Percentiles rank a stretch among this genome's conserved stretches.
Evolutionary conservation across 2,888 invertebrate genomes (phyloP).

Genomic region (Aphrophora alni): DNA sequence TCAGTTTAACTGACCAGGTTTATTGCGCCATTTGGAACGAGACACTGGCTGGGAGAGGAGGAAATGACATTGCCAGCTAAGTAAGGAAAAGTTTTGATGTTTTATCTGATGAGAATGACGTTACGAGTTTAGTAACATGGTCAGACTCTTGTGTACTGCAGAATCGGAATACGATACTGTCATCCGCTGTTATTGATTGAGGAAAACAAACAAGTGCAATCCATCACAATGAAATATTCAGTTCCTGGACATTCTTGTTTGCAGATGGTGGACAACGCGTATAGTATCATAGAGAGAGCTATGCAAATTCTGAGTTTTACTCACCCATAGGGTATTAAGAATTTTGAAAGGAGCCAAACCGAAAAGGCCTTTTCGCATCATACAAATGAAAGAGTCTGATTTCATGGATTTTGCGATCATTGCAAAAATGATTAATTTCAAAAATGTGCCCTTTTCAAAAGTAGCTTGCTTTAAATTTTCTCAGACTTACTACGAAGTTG

Average conservation of each 20-base stretch:
- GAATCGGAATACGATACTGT: constrained; percentile 12
- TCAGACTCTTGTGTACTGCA: constrained; percentile 18
- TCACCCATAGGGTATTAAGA: constrained; percentile 28
- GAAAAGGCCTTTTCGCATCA: constrained; percentile 18
- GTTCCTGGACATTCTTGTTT: constrained; percentile 25
- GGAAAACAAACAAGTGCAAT: constrained; percentile 11
- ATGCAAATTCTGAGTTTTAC: constrained; percentile 32
- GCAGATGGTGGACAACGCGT: constrained; percentile 26
- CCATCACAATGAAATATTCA: constrained; percentile 18
- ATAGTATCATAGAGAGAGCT: constrained; percentile 24
- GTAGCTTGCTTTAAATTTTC: constrained; percentile 20
- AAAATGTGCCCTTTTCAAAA: constrained; percentile 28
- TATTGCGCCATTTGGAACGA: constrained; percentile 22
- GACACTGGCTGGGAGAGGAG: constrained; percentile 12
- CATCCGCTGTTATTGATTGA: constrained; percentile 13
- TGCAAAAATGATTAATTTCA: constrained; percentile 29
- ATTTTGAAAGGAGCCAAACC: constrained; percentile 18
- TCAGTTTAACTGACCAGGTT: constrained; percentile 13
- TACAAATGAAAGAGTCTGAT: constrained; percentile 28
- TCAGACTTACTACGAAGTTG: constrained; percentile 17
- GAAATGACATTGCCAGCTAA: constrained; percentile 17
- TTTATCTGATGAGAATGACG: constrained; percentile 16
- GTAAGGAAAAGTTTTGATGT: constrained; percentile 3
- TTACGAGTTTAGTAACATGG: constrained; percentile 10
- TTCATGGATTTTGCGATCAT: constrained; percentile 22